A percentile compares a stretch with the other conserved stretches of the same genome.
Conservation (phyloP, 2,113 vertebrate genomes). For the Grammomys surdaster region DNA sequence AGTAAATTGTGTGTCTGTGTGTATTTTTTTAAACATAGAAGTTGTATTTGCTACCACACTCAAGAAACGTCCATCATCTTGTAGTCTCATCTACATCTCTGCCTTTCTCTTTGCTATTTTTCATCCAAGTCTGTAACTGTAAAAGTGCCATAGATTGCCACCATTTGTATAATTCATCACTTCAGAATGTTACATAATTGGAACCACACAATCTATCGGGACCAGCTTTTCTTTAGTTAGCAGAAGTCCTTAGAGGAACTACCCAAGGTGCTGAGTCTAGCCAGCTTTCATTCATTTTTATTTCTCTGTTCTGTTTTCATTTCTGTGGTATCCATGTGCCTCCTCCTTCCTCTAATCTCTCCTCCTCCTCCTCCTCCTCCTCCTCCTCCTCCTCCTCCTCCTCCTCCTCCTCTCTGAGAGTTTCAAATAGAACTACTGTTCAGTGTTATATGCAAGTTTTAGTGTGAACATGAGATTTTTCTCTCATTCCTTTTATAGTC, state of each 20-base stretch:
- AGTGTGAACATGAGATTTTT: neutral
- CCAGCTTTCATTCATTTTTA: neutral
- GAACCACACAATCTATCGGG: neutral
- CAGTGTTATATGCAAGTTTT: neutral
- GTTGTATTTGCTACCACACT: neutral
- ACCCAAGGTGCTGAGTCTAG: neutral
- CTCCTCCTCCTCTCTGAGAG: neutral
- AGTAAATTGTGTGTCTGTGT: neutral
- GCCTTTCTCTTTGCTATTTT: neutral
- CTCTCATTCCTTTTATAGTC: slow-evolving; percentile 8
- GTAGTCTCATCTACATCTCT: neutral
- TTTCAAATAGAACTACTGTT: neutral
- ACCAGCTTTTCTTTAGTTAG: neutral
- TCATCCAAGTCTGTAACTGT: neutral
- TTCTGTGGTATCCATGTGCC: neutral
- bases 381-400: too few relatives aligned
- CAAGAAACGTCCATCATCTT: neutral
- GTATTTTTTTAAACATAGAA: neutral
- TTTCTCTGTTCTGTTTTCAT: neutral
- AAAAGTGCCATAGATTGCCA: neutral
- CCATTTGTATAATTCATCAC: neutral
- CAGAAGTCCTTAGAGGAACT: neutral
- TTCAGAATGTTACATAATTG: neutral
- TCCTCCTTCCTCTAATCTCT: neutral
- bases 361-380: neutral